Base-by-base conservation (phyloP, 2,113 vertebrate species). In the Erpornis zantholeuca region DNA sequence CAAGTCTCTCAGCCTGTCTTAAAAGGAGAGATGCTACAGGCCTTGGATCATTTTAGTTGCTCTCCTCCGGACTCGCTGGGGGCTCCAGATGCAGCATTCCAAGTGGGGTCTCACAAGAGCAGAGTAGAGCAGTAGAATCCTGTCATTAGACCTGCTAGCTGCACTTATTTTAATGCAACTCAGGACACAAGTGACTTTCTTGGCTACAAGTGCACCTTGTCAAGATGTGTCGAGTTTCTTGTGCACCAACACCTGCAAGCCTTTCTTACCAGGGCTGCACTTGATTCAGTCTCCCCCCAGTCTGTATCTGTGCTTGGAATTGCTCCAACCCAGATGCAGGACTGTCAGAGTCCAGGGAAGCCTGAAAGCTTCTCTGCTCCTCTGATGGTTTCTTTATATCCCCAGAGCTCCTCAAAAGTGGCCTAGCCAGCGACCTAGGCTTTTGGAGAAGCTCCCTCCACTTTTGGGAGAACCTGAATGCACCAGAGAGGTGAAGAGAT, bases 191-290 rank as follows among this genome's bases (percentile, higher is more conserved):
- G 7, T 20, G n/a, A 13, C 38, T 38, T 53, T 38, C 27, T 28
- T 33, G 23, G 28, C 23, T 45, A n/a, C 15, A 45, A 24, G 28
- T 8, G 19, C 10, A n/a, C 22, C 5, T 16, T 69, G 23, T 9
- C 19, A 33, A 45, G 38, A 38, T 1, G 0, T 53, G 33, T 45
- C 5, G 1, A n/a, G 2, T 12, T 28, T n/a, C n/a, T 61, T n/a
- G 8, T 38, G 15, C 15, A 45, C 6, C 5, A 68, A 22, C 17
- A 53, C 2, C 3, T 18, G 10, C 19, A 38, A 33, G 18, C 7
- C 23, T 61, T n/a, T 86, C 21, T 35, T 57, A 25, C 13, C 23
- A 61, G 28, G 28, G 8, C 20, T 40, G 7, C 7, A 14, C 12
- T 29, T n/a, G 19, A n/a, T 78, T 61, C 3, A 28, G 45, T 61